Evolutionary conservation across 2,113 vertebrate species (phyloP), one percentile per base, ranked within the genome.

Genomic region (Podilymbus podiceps): DNA sequence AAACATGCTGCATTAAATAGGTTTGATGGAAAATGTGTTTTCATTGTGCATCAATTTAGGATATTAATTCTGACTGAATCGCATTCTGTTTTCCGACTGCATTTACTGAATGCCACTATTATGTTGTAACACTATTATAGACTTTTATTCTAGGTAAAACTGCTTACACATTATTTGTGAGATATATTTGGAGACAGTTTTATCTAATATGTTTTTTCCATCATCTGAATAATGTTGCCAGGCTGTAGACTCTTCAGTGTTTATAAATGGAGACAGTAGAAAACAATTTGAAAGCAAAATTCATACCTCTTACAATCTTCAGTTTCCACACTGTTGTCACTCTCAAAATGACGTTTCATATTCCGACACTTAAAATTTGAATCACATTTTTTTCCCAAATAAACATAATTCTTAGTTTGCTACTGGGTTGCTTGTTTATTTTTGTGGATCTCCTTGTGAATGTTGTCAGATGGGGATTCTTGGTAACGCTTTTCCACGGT

Each of bases 1-100:
- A 84, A 83, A 42, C 30, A 49, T 16, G 17, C 30, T 87, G 24
- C 66, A 33, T 84, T 72, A 79, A 55, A 72, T 24, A 73, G 25
- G 5, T 87, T 64, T 92, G 86, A 78, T 40, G 58, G 84, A 93
- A 92, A 89, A 62, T 59, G 53, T 76, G 24, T 85, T 96, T 87
- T 95, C 58, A 50, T 73, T 89, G 56, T 95, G 49, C 20, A 27
- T 89, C 60, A 82, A 0, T 91, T 92, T 62, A 72, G 38, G 62
- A 42, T 82, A 73, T 91, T 91, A 95, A 88, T 89, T 88, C 73
- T 91, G 83, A 58, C 21, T 89, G 84, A 92, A 91, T 84, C 72
- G 42, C 35, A 33, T 85, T 88, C 15, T 71, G 53, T 68, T 89
- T 94, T 78, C 90, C 88, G 25, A 49, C 68, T 89, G 38, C 86